Base-by-base conservation (phyloP, 2,113 vertebrate species). In the Hassar affinis region DNA sequence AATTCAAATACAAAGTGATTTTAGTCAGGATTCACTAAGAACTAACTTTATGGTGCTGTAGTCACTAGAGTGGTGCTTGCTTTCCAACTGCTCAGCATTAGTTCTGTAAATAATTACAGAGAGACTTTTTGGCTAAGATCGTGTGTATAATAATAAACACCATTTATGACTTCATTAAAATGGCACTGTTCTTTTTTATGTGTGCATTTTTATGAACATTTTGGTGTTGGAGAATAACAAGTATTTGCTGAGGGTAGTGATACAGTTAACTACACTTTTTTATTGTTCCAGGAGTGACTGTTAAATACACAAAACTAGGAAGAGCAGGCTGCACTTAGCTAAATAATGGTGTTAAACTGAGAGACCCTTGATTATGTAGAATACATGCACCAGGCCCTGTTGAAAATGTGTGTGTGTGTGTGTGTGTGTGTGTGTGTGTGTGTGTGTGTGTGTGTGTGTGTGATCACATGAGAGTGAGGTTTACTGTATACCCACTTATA, bases 301-400 rank as follows among this genome's bases (percentile, higher is more conserved):
- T 81, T 82, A 71, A 82, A 82, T 49, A 35, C 84, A 74, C 22
- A 25, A 35, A 52, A 45, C 56, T 77, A 20, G 80, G 47, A 79
- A 52, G 61, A 75, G 25, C 59, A 71, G 38, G 15, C 51, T 71
- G 84, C 80, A 83, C 33, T 87, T 82, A 80, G 52, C 22, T 11
- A 62, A 83, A 76, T 17, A 64, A 49, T 54, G 25, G n/a, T 45
- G 17, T 25, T 78, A 18, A 61, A 27, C 42, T 51, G 27, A 79
- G 45, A 69, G 69, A 57, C 27, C 6, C 42, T 49, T 68, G 64
- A 64, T 79, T 68, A 35, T 52, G 25, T 56, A 47, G 62, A 42
- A 45, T 57, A 25, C 62, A 38, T 56, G 10, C 69, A 77, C 22
- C 71, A 75, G 45, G 27, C 59, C 47, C 56, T n/a, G n/a, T n/a